Conservation (phyloP, 2,888 invertebrate genomes). For the Diabrotica balteata region DNA sequence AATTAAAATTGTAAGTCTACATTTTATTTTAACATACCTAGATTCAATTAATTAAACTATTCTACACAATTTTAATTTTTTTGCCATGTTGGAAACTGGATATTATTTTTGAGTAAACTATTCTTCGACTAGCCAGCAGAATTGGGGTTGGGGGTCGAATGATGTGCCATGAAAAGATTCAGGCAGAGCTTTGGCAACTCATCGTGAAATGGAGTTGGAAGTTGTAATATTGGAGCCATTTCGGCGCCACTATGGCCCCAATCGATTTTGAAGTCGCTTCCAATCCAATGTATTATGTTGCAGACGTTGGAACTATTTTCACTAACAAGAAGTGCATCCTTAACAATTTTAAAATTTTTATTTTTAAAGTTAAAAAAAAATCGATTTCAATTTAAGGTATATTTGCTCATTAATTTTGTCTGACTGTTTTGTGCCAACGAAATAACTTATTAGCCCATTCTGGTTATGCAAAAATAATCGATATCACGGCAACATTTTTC, state of each 20-base stretch:
- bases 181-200: slow-evolving; percentile 23
- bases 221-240: slow-evolving; percentile 32
- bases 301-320: not conserved
- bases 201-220: slow-evolving; percentile 23
- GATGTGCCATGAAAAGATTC: slow-evolving; percentile 17
- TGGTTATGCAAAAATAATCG: too few relatives aligned
- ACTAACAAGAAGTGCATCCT: too few relatives aligned
- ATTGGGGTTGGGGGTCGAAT: slow-evolving; percentile 11
- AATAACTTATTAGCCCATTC: too few relatives aligned
- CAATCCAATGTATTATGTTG: slow-evolving; percentile 13
- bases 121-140: not conserved
- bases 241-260: slow-evolving; percentile 36
- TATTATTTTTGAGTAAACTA: too few relatives aligned
- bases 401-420: not conserved
- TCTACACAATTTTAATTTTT: too few relatives aligned
- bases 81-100: too few relatives aligned
- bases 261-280: slow-evolving; percentile 35
- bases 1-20: too few relatives aligned
- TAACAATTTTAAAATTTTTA: too few relatives aligned
- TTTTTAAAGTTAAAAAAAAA: not conserved
- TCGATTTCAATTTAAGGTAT: not conserved
- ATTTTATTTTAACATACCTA: too few relatives aligned
- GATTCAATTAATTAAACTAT: too few relatives aligned
- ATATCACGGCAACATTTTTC: too few relatives aligned
- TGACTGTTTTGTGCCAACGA: not conserved